Conservation (phyloP, 2,888 invertebrate genomes). For the Apodemia mormo region DNA sequence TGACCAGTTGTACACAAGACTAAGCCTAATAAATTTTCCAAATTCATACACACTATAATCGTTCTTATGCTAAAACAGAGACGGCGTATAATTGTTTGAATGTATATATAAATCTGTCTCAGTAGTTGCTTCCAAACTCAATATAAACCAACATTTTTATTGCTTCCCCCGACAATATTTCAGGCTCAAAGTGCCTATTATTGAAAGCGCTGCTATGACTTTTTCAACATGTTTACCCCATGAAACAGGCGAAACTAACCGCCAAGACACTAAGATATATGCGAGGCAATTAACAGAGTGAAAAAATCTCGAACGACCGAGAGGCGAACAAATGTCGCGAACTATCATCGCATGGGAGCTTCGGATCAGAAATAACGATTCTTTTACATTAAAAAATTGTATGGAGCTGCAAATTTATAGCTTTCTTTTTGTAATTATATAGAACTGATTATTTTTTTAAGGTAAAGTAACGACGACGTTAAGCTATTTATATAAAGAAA, state of each 20-base stretch:
- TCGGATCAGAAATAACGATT: slow-evolving; percentile 55
- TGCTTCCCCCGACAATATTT: slow-evolving; percentile 51
- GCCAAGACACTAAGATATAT: slow-evolving; percentile 52
- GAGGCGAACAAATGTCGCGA: slow-evolving; percentile 55
- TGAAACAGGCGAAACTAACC: slow-evolving; percentile 42
- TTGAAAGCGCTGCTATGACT: slow-evolving; percentile 48
- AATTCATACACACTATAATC: slow-evolving; percentile 27
- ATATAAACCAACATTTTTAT: slow-evolving; percentile 53
- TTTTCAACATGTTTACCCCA: slow-evolving; percentile 46
- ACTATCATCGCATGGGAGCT: slow-evolving; percentile 67
- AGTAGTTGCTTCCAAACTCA: slow-evolving; percentile 29
- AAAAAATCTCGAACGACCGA: slow-evolving; percentile 55
- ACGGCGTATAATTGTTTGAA: slow-evolving; percentile 30
- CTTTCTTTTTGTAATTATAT: slow-evolving; percentile 2
- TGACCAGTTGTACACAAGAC: slow-evolving; percentile 35
- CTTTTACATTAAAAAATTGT: slow-evolving; percentile 35
- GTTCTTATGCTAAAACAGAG: slow-evolving; percentile 14
- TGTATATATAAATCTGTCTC: slow-evolving; percentile 17
- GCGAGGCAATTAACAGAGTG: slow-evolving; percentile 64
- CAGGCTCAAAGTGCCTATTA: slow-evolving; percentile 51
- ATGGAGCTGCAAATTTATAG: slow-evolving; percentile 49
- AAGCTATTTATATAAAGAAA: too few species aligned
- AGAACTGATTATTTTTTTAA: too few species aligned
- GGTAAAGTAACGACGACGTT: too few species aligned
- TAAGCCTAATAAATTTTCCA: slow-evolving; percentile 20